Base-by-base conservation (phyloP, 2,113 vertebrate species). In the Trichomycterus rosablanca region DNA sequence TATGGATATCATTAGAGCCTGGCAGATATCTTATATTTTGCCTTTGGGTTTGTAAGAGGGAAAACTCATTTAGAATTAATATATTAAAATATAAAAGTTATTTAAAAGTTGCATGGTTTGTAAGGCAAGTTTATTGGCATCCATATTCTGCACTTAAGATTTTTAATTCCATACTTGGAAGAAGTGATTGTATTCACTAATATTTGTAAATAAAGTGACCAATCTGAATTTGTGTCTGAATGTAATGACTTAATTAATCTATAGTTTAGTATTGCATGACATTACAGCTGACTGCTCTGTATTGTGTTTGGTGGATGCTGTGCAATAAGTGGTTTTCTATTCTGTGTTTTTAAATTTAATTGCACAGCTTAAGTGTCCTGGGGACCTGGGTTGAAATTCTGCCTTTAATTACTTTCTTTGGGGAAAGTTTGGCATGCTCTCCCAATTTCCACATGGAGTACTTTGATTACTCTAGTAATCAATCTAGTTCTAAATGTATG, bases 141-240 rank as follows among this genome's bases (percentile, higher is more conserved):
- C 53, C 64, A 69, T 70, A 76, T 75, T 73, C 64, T 59, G 46
- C 40, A 67, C 63, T 11, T 58, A 68, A 75, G 74, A 49, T 65
- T 51, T 39, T 32, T 43, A 35, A 67, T 60, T 64, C 56, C 63
- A 59, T 63, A 51, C 26, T 66, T 71, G 63, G 44, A 63, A 76
- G 63, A 68, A 67, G n/a, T 26, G 59, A 67, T 18, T 26, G 59
- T 73, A 67, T 73, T 72, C 40, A 40, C 52, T 76, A 76, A 81
- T 72, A 70, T 79, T 84, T 89, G 83, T 88, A 87, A 88, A 89
- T 88, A 89, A 88, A 85, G 81, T 53, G 2, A 72, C 63, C 60
- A 78, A 82, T 39, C 39, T 64, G 53, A 42, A 59, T 63, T 60
- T 50, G 15, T 48, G 23, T 3, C 40, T 63, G 53, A 34, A 2